phyloP scores from a whole-genome alignment of 1,140 invertebrate genomes.

The Aphis craccivora region DNA sequence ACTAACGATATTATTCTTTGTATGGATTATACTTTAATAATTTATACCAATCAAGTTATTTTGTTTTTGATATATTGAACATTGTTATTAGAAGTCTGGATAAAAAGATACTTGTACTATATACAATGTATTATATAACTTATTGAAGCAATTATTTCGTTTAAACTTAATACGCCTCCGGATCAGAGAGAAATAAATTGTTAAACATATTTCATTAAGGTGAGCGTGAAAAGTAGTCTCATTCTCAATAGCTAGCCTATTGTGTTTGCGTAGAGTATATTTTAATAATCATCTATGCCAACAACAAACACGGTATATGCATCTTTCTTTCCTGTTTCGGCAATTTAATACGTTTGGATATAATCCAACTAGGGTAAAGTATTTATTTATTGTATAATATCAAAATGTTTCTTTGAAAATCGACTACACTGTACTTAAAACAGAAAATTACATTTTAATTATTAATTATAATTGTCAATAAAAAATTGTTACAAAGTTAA shows the following conservation, averaged over 20 bases:
- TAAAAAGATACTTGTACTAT: neutral
- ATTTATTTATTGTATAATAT: constrained; percentile 19
- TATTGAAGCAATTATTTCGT: constrained; percentile 44
- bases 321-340: neutral
- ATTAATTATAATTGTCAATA: neutral
- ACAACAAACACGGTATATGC: neutral
- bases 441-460: neutral
- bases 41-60: neutral
- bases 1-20: neutral
- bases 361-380: neutral
- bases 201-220: constrained; percentile 16
- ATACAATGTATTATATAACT: constrained; percentile 41
- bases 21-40: neutral
- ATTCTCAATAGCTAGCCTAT: neutral
- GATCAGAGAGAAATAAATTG: constrained; percentile 31
- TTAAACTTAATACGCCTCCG: constrained; percentile 40
- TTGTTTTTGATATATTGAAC: neutral
- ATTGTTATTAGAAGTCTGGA: neutral
- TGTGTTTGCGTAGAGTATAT: neutral
- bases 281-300: neutral
- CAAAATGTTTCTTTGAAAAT: neutral
- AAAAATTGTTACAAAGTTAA: neutral
- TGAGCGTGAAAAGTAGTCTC: constrained; percentile 26
- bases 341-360: neutral
- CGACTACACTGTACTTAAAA: neutral